These are phyloP conservation scores for Odiellus spinosus DNA, from an alignment of 2,888 invertebrate genomes.

Conservation along the genomic window DNA sequence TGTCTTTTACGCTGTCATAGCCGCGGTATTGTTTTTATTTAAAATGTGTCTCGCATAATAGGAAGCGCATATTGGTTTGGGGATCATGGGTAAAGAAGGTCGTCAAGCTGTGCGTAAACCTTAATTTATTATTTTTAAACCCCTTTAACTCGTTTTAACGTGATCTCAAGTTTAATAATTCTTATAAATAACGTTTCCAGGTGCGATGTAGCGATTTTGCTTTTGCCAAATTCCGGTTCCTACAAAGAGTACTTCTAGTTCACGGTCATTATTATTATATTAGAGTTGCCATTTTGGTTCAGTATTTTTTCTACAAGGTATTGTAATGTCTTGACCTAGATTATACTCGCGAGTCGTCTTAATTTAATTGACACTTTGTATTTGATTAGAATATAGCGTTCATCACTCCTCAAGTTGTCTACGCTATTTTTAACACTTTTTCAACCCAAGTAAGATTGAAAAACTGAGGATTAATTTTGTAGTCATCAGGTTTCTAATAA, in stretches of 20 bases:
- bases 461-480: no score
- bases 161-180: no score
- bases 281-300: constrained; percentile 75
- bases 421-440: constrained; percentile 32
- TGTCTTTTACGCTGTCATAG: no score
- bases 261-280: constrained; percentile 97
- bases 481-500: no score
- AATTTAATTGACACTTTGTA: no score
- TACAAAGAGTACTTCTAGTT: constrained; percentile 72
- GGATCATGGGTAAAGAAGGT: constrained; percentile 88
- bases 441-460: constrained; percentile 36
- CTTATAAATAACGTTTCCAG: no score
- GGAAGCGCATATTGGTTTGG: constrained; percentile 90
- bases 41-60: no score
- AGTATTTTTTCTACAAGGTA: constrained; percentile 87
- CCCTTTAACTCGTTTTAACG: no score
- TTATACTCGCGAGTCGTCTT: no score
- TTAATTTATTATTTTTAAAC: no score
- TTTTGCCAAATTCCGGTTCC: constrained; percentile 69
- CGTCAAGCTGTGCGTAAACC: constrained; percentile 84
- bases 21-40: no score
- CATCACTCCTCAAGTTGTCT: constrained; percentile 43
- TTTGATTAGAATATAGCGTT: constrained; percentile 49
- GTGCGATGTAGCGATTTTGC: constrained; percentile 70
- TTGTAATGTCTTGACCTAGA: no score